These are phyloP conservation scores for Trachelipus rathkii DNA, from an alignment of 1,140 invertebrate genomes.

Conservation along the genomic window DNA sequence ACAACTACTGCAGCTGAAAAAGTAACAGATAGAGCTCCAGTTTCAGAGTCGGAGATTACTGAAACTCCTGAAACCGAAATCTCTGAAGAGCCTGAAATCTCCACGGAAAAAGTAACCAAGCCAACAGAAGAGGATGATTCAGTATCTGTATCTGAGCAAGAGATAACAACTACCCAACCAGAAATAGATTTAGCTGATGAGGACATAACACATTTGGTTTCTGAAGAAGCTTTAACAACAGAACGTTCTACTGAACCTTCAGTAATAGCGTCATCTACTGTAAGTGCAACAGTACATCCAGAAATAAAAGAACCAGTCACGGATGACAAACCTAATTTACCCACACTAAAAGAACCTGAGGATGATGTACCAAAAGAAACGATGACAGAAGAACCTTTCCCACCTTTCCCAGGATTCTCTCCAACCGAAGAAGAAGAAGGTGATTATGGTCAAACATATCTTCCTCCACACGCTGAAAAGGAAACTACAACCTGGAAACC, in stretches of 20 bases:
- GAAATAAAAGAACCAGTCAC: too few species aligned
- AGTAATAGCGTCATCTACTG: neutral
- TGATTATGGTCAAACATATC: neutral
- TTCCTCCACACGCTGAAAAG: neutral
- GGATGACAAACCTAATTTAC: too few species aligned
- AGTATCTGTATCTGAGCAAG: too few species aligned
- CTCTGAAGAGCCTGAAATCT: too few species aligned
- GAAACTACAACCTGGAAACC: constrained; percentile 30
- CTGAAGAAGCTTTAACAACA: neutral
- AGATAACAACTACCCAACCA: too few species aligned
- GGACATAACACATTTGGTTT: neutral
- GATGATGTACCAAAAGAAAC: neutral
- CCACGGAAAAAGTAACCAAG: too few species aligned
- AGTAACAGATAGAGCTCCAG: neutral
- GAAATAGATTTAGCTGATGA: too few species aligned
- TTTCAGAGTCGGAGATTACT: neutral
- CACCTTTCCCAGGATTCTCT: constrained; percentile 14
- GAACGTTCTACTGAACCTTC: neutral
- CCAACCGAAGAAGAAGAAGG: too few species aligned
- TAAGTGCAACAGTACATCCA: too few species aligned
- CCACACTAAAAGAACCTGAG: neutral
- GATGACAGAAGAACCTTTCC: constrained; percentile 16
- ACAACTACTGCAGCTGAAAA: neutral
- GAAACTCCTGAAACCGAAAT: neutral
- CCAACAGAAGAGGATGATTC: too few species aligned